phyloP scores from a whole-genome alignment of 1,140 invertebrate species.

The Latrodectus geometricus region DNA sequence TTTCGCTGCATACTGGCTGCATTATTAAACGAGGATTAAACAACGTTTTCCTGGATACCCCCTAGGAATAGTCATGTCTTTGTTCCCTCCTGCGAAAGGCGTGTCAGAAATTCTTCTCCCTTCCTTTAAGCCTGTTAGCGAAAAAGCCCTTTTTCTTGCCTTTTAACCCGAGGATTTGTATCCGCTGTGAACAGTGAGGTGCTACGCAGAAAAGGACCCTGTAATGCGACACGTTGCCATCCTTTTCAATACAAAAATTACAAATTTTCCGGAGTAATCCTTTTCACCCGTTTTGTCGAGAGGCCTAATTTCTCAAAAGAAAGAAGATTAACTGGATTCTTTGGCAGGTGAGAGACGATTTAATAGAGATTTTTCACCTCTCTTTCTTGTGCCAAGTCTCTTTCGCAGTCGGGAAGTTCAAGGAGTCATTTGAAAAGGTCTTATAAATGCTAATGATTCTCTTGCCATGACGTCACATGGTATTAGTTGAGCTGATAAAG shows the following conservation, averaged over 20 bases:
- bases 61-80: conserved; percentile 2
- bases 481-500: not conserved
- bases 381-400: not conserved
- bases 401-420: too few relatives aligned
- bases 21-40: conserved; percentile 59
- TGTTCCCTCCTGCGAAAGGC: not conserved
- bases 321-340: conserved; percentile 47
- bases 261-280: not conserved
- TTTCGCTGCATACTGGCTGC: conserved; percentile 44
- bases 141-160: conserved; percentile 54
- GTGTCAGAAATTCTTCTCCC: conserved; percentile 46
- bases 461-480: not conserved
- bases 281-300: not conserved
- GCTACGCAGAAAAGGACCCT: not conserved
- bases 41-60: conserved; percentile 41
- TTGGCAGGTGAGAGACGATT: conserved; percentile 3
- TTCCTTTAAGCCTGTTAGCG: conserved; percentile 55
- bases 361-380: conserved; percentile 42
- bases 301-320: conserved; percentile 21
- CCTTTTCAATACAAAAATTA: not conserved
- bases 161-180: conserved; percentile 57
- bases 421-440: not conserved
- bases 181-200: not conserved
- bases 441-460: not conserved
- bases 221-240: not conserved